Evolutionary conservation across 2,888 invertebrate species (phyloP).

Genomic region (Drosophila anomelani): DNA sequence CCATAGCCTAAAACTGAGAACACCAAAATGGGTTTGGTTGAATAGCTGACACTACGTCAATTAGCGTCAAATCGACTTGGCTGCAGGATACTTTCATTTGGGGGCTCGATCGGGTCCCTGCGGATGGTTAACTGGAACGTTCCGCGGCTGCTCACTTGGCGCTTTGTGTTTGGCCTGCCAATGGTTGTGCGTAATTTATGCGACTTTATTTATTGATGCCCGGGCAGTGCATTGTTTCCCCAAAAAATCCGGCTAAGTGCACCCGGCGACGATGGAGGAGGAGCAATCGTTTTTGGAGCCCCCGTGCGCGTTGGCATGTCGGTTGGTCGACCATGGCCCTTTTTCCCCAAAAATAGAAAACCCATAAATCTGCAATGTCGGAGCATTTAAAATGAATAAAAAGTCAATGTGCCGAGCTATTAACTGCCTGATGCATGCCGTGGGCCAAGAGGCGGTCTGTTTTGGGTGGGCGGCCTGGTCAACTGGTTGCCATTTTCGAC

Average conservation of each 20-base stretch:
- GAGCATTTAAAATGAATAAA: slow-evolving; percentile 81
- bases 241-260: slow-evolving; percentile 74
- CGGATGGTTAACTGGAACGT: slow-evolving; percentile 7
- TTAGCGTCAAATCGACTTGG: slow-evolving; percentile 65
- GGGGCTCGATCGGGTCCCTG: neutral
- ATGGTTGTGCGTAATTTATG: slow-evolving; percentile 76
- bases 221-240: slow-evolving; percentile 70
- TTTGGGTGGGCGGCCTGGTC: slow-evolving; percentile 43
- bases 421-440: slow-evolving; percentile 77
- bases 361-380: slow-evolving; percentile 78
- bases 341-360: slow-evolving; percentile 75
- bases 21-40: slow-evolving; percentile 40
- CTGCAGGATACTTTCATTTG: slow-evolving; percentile 10
- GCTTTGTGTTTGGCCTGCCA: slow-evolving; percentile 44
- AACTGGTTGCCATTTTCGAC: slow-evolving; percentile 78
- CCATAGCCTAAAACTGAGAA: neutral
- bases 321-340: slow-evolving; percentile 52
- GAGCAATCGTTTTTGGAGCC: slow-evolving; percentile 9
- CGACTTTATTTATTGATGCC: slow-evolving; percentile 78
- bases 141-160: slow-evolving; percentile 38
- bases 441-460: slow-evolving; percentile 26
- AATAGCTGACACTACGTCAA: slow-evolving; percentile 63
- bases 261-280: slow-evolving; percentile 53
- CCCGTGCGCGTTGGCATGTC: slow-evolving; percentile 26
- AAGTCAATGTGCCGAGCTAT: slow-evolving; percentile 82